Base-by-base conservation (phyloP, 2,888 invertebrate species). In the Drosophila monieri region DNA sequence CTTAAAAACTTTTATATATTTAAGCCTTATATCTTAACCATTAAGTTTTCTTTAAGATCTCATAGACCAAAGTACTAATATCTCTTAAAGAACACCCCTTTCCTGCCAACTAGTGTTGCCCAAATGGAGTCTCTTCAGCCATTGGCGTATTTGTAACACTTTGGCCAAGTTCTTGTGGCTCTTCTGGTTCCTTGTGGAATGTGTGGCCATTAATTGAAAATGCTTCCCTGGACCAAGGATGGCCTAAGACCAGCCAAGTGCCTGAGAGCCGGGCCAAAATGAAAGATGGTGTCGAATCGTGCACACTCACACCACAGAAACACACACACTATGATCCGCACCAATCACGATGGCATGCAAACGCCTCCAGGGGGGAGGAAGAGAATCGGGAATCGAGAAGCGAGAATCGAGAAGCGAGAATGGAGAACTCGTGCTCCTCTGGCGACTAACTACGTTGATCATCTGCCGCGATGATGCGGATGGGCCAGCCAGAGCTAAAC, bases 181-280 rank as follows among this genome's bases (percentile, higher is more conserved):
- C 21, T 37, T 43, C 6, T 6, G 14, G 21, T n/a, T 37, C 37
- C 27, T 59, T 65, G 49, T 77, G 81, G 81, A 81, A 81, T 81
- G 85, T 87, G 85, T 85, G 81, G 85, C 83, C 87, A 83, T 83
- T 83, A 83, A 83, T 83, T 83, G 83, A 83, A 87, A 87, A 83
- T 83, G 67, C 75, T 74, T 57, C 49, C 59, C 72, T 64, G 73
- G 69, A 15, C 37, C 14, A 14, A 37, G 14, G 37, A 10, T 12
- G 4, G 43, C 66, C 58, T 49, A 67, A 64, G 61, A 58, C 69
- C 67, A 71, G 78, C 57, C 60, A 79, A 79, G 74, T 73, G 54
- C 59, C 47, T 58, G 72, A 73, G 61, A 77, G 74, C 61, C 56
- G 55, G 69, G 58, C 79, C 12, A 60, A 83, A 81, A 81, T 81